A percentile compares a stretch with the other conserved stretches of the same genome.
Evolutionary conservation across 2,797 vertebrate genomes (phyloP).

Genomic region (Triplophysa bombifrons): DNA sequence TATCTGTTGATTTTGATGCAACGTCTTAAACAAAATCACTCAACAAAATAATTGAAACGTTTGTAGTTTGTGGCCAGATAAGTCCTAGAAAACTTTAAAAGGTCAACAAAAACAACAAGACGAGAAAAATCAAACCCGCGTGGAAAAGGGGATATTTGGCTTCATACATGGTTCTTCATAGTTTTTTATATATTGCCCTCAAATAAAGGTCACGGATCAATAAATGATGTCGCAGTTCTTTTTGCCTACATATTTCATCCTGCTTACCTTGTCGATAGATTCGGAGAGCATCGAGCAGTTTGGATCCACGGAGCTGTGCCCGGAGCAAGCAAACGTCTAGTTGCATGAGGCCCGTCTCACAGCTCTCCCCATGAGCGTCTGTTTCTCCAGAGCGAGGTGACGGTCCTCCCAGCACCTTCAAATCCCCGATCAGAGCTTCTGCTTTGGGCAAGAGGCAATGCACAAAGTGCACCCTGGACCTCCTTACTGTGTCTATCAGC

Average conservation of each 20-base stretch:
- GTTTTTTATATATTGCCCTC: not conserved
- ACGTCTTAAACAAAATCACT: not conserved
- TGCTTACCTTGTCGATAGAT: conserved; percentile 93
- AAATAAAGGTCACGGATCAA: conserved; percentile 15
- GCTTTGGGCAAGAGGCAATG: conserved; percentile 92
- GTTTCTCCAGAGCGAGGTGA: conserved; percentile 80
- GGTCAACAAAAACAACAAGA: conserved; percentile 39
- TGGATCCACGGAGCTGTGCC: conserved; percentile 91
- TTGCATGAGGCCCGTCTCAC: conserved; percentile 90
- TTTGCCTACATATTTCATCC: not conserved
- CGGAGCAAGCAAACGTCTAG: conserved; percentile 89
- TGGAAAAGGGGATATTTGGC: conserved; percentile 25
- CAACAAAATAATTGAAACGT: conserved; percentile 4
- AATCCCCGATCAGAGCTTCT: conserved; percentile 74
- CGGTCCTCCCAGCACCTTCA: conserved; percentile 61
- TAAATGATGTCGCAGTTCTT: not conserved
- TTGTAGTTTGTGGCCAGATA: not conserved
- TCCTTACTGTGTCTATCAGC: conserved; percentile 92
- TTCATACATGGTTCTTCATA: not conserved
- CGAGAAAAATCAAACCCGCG: conserved; percentile 14
- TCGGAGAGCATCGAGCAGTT: conserved; percentile 89
- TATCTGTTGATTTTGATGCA: conserved; percentile 9
- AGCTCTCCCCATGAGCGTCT: conserved; percentile 83
- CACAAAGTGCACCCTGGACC: conserved; percentile 92
- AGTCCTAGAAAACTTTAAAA: conserved; percentile 11